Evolutionary conservation across 1,140 invertebrate genomes (phyloP).

Genomic region (Chelonus insularis): DNA sequence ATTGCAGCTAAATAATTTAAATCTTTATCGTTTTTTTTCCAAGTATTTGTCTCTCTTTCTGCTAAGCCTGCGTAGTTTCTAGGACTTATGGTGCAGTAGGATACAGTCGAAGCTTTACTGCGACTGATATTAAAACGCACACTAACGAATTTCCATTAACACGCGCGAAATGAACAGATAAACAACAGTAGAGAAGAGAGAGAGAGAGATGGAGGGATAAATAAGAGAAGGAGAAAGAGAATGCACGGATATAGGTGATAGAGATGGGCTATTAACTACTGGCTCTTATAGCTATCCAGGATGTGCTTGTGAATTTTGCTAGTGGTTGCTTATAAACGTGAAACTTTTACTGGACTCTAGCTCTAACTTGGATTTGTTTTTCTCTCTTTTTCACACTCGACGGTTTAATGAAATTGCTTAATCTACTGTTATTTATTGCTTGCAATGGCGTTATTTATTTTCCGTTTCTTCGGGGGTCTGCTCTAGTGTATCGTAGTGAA

Average conservation of each 20-base stretch:
- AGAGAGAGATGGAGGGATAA: background rate
- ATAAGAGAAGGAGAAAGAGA: background rate
- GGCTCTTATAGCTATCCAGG: background rate
- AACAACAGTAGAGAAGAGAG: slow-evolving; percentile 18
- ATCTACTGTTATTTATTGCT: slow-evolving; percentile 32
- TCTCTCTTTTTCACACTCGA: background rate
- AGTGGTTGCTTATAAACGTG: slow-evolving; percentile 21
- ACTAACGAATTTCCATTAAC: slow-evolving; percentile 39
- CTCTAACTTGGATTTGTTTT: slow-evolving; percentile 5
- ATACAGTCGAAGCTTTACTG: slow-evolving; percentile 30
- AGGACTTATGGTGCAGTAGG: slow-evolving; percentile 34
- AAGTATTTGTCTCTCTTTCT: background rate
- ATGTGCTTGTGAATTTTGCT: background rate
- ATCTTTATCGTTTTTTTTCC: background rate
- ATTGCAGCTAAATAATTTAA: slow-evolving; percentile 2
- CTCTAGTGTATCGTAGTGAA: slow-evolving; percentile 1
- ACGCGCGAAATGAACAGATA: slow-evolving; percentile 30
- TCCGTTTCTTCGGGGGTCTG: background rate
- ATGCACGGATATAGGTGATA: background rate
- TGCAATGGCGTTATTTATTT: slow-evolving; percentile 25
- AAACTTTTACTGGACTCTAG: slow-evolving; percentile 21
- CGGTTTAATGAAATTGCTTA: slow-evolving; percentile 34
- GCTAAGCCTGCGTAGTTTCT: background rate
- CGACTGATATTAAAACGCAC: slow-evolving; percentile 39
- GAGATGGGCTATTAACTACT: slow-evolving; percentile 1